Conservation (phyloP, 2,113 vertebrate species). For the Nyctereutes procyonoides region DNA sequence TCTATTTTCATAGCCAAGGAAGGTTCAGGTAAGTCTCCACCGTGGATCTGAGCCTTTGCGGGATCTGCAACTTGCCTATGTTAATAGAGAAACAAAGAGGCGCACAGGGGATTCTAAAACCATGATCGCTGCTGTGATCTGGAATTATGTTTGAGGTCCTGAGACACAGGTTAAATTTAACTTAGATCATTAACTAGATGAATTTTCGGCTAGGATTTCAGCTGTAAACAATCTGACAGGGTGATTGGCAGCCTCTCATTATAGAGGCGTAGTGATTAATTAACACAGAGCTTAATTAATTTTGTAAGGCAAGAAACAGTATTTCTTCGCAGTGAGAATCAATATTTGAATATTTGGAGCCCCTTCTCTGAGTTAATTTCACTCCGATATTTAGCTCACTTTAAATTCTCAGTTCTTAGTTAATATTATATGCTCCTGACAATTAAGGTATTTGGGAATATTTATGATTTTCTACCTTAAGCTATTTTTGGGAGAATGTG, state of each 20-base stretch:
- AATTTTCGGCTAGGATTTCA: constrained; percentile 74
- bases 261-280: constrained; percentile 81
- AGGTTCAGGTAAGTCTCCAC: not conserved
- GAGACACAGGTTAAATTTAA: constrained; percentile 81
- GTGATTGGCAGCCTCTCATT: constrained; percentile 84
- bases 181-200: constrained; percentile 79
- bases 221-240: constrained; percentile 81
- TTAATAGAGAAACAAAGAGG: not conserved
- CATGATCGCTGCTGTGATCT: not conserved
- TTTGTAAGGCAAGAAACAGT: constrained; percentile 78
- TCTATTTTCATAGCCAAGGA: not conserved
- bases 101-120: not conserved
- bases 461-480: constrained; percentile 47
- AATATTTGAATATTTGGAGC: constrained; percentile 68
- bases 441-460: constrained; percentile 65
- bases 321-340: constrained; percentile 74
- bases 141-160: constrained; percentile 56
- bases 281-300: constrained; percentile 83
- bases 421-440: constrained; percentile 68
- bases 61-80: not conserved
- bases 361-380: constrained; percentile 52
- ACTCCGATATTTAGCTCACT: constrained; percentile 66
- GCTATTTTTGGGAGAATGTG: constrained; percentile 68
- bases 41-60: fast-evolving
- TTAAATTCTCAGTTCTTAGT: constrained; percentile 65